Evolutionary conservation across 2,797 vertebrate species (phyloP).

Genomic region (Dryobates pubescens): DNA sequence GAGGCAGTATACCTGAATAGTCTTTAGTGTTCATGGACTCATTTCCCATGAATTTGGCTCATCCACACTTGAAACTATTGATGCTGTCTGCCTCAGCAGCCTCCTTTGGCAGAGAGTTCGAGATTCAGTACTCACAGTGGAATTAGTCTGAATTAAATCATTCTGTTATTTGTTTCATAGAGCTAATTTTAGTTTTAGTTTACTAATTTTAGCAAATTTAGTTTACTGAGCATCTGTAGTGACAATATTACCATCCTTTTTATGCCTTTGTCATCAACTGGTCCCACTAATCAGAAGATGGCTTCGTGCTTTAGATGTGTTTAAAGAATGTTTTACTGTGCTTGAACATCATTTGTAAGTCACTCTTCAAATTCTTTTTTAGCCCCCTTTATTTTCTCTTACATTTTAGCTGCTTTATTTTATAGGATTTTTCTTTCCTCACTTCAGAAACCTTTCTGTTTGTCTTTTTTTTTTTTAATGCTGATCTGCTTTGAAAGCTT

Average conservation of each 20-base stretch:
- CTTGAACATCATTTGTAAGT: not conserved
- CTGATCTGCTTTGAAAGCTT: not conserved
- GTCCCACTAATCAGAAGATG: not conserved
- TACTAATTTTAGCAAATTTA: too few relatives aligned
- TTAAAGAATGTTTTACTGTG: constrained; percentile 18
- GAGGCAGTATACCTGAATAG: not conserved
- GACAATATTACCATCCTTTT: not conserved
- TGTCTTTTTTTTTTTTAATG: not conserved
- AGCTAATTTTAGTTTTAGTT: too few relatives aligned
- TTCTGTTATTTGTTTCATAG: not conserved
- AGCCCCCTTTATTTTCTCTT: constrained; percentile 5
- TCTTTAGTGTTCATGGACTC: not conserved
- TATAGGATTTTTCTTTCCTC: not conserved
- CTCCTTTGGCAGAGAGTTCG: not conserved
- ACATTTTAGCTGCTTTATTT: not conserved
- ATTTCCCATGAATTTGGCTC: not conserved
- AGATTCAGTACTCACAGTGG: not conserved
- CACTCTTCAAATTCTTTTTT: not conserved
- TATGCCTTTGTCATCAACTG: constrained; percentile 12
- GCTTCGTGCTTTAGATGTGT: constrained; percentile 19
- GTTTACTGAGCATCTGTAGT: not conserved
- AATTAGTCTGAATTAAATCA: not conserved
- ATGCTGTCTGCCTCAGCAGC: not conserved
- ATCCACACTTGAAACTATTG: not conserved
- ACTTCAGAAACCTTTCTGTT: not conserved